Conservation (phyloP, 2,797 vertebrate genomes). For the Coluber constrictor region DNA sequence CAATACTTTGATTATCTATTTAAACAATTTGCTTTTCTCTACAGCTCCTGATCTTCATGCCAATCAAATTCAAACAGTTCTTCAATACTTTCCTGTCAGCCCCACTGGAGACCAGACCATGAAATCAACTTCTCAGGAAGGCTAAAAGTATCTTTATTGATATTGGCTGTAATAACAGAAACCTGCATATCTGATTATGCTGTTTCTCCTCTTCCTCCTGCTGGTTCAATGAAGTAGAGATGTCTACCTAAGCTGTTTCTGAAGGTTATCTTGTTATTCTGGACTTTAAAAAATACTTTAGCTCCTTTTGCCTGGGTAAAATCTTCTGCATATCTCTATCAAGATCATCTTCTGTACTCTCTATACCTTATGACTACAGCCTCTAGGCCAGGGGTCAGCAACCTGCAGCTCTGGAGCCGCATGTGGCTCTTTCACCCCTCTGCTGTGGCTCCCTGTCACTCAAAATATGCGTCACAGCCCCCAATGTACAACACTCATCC, state of each 20-base stretch:
- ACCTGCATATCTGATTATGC: neutral
- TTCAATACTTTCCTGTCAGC: neutral
- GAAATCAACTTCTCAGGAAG: neutral
- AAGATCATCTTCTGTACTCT: neutral
- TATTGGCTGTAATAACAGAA: neutral
- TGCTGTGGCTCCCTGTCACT: no score
- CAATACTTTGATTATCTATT: neutral
- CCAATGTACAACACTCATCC: no score
- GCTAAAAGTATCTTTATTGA: neutral
- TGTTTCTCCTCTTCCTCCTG: neutral
- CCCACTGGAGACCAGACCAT: neutral
- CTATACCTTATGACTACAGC: neutral
- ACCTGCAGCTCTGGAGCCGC: no score
- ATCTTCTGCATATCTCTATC: neutral
- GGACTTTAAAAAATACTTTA: neutral
- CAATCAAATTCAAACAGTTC: neutral
- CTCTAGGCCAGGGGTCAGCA: no score
- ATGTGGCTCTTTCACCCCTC: no score
- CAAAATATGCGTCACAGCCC: no score
- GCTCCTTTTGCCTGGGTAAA: neutral
- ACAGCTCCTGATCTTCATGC: neutral
- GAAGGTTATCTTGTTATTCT: neutral
- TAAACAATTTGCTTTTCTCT: neutral
- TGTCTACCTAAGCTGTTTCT: neutral
- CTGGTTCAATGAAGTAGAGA: neutral